Base-by-base conservation (phyloP, 2,888 invertebrate species). In the Euzophera pinguis region DNA sequence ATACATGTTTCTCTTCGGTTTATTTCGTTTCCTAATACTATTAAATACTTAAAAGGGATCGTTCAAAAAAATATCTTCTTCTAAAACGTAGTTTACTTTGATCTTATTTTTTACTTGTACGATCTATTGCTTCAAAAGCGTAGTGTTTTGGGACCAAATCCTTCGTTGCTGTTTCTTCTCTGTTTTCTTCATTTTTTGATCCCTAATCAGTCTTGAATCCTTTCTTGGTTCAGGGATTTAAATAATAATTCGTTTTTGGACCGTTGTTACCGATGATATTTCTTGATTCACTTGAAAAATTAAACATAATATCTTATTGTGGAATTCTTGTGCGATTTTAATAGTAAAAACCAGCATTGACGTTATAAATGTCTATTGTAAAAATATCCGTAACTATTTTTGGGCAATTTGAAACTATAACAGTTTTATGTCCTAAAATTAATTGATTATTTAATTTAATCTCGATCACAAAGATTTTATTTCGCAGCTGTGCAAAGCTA, bases 211-310 rank as follows among this genome's bases (percentile, higher is more conserved):
- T 64, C 64, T 65, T 64, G 51, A 37, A 55, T 60, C 49, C 56
- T 50, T 51, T 47, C 54, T 53, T 63, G 64, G 63, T 63, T 65
- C 61, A 59, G 64, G 63, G 60, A 61, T 64, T 59, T 65, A 62
- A 72, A 71, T 69, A 63, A 63, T 75, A 73, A 75, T 64, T 65
- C 61, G 61, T 64, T 57, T 63, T 81, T 77, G 77, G 75, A 70
- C 73, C 75, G 61, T 61, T 56, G 64, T 63, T 59, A 50, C 53
- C 57, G 54, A 53, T 63, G 53, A 53, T 57, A 53, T 59, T 52
- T 59, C 56, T 49, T 57, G 55, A 53, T 53, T 53, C 55, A 50
- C 50, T 48, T 53, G 50, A 39, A 52, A 52, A 53, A 52, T 41
- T 22, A 32, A 51, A 51, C 12, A 47, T 6, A 7, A 5, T 22